Base-by-base conservation (phyloP, 2,797 vertebrate genomes). In the Myiotriccus ornatus region DNA sequence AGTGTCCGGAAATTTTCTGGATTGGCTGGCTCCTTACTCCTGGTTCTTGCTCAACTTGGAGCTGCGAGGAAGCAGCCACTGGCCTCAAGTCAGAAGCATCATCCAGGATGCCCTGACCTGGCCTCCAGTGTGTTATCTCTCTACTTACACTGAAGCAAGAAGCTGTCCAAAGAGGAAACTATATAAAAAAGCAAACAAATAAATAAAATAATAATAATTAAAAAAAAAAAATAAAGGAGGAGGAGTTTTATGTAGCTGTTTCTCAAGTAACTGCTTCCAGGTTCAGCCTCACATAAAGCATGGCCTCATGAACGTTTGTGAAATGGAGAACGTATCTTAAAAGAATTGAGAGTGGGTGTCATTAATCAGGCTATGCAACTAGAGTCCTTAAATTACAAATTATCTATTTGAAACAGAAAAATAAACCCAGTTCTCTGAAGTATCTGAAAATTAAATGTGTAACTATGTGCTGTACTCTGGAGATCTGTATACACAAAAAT, bases 401-500 rank as follows among this genome's bases (percentile, higher is more conserved):
- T 64, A n/a, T 14, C 16, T 63, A 18, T 87, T 63, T 80, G 60
- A 89, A 91, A 75, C 14, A 70, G 35, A 35, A 60, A 55, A 49
- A 70, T 27, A 46, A 0, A 0, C 1, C 0, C 28, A 64, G 18
- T 75, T 84, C 18, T 68, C 39, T 75, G 53, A 84, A 78, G 69
- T 50, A 82, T 19, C 56, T 85, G 88, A 47, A 87, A 94, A 79
- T 73, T 79, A 59, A 78, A 41, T 59, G 37, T 2, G 0, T 85
- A 70, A 60, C 80, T 55, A 0, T 46, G 13, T 68, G 6, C 59
- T 71, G 0, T 68, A 22, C 78, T 86, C 79, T 43, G 41, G 83
- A 59, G 82, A 76, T 91, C 67, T 81, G 69, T 67, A 30, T 52
- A 30, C 46, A n/a, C n/a, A 68, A 55, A 89, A 92, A 62, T 70